These are phyloP conservation scores for Diadumene lineata DNA, from an alignment of 92 coral and sea anemone genomes.

Conservation along the genomic window DNA sequence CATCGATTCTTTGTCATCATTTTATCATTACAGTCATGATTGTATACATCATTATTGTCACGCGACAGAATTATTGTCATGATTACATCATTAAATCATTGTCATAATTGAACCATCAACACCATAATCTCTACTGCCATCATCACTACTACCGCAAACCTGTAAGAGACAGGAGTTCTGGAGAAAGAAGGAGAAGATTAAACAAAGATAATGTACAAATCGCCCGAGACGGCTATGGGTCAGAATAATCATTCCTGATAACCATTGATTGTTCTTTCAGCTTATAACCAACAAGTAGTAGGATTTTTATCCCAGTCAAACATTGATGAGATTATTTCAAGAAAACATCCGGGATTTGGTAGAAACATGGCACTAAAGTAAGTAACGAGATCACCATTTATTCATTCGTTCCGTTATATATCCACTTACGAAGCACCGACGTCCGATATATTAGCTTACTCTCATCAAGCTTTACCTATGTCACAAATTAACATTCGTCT, in stretches of 20 bases:
- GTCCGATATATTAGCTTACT: too few species aligned
- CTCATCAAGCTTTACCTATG: too few species aligned
- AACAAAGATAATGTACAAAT: too few species aligned
- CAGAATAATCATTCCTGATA: too few species aligned
- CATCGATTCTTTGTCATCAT: neutral
- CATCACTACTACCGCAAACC: neutral
- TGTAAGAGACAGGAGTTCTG: too few species aligned
- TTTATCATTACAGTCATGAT: too few species aligned
- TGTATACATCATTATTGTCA: neutral
- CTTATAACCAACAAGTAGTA: slow-evolving; percentile 91
- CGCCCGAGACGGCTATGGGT: too few species aligned
- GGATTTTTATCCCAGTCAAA: slow-evolving; percentile 87
- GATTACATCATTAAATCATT: neutral
- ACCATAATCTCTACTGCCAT: neutral
- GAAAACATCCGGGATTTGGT: slow-evolving; percentile 66
- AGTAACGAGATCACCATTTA: too few species aligned
- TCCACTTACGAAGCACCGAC: too few species aligned
- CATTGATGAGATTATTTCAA: slow-evolving; percentile 70
- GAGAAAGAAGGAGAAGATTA: too few species aligned
- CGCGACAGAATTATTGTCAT: neutral
- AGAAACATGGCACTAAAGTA: slow-evolving; percentile 81
- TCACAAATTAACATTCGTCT: too few species aligned
- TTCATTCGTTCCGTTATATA: too few species aligned
- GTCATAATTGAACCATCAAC: neutral
- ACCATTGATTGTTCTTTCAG: slow-evolving; percentile 26